Conservation (phyloP, 2,888 invertebrate species). For the Melanophora roralis region DNA sequence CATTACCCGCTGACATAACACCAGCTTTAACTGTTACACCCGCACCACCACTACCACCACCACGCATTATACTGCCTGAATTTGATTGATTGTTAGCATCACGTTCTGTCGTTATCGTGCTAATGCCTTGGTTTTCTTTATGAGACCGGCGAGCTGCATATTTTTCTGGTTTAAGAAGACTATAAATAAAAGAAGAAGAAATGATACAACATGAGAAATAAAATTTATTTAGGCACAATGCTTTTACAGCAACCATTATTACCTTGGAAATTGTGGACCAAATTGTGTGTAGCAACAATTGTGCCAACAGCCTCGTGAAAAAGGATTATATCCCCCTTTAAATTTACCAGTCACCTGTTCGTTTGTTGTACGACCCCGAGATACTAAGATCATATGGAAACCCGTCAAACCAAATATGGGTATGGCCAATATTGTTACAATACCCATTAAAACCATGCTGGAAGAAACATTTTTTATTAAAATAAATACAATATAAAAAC, state of each 20-base stretch:
- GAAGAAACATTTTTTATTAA: neutral
- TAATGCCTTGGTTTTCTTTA: slow-evolving; percentile 78
- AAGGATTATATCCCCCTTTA: slow-evolving; percentile 98
- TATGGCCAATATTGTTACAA: slow-evolving; percentile 93
- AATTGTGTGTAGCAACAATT: slow-evolving; percentile 97
- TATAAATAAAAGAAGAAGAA: slow-evolving; percentile 67
- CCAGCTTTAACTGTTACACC: slow-evolving; percentile 68
- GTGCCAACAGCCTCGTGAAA: slow-evolving; percentile 95
- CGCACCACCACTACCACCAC: slow-evolving; percentile 66
- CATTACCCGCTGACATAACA: slow-evolving; percentile 57
- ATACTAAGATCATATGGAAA: slow-evolving; percentile 98
- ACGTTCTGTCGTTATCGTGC: slow-evolving; percentile 77
- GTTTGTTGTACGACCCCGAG: slow-evolving; percentile 97
- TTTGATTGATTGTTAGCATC: slow-evolving; percentile 78
- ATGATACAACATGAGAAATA: slow-evolving; percentile 2
- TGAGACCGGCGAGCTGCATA: slow-evolving; percentile 81
- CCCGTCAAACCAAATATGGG: slow-evolving; percentile 98
- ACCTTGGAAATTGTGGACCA: slow-evolving; percentile 99
- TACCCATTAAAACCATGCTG: slow-evolving; percentile 93
- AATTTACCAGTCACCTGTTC: slow-evolving; percentile 99
- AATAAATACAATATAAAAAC: neutral
- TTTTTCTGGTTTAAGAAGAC: slow-evolving; percentile 83
- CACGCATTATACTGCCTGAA: slow-evolving; percentile 71
- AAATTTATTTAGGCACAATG: slow-evolving; percentile 7
- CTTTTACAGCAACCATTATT: slow-evolving; percentile 65